These are phyloP conservation scores for Hoplodrina blanda DNA, from an alignment of 2,888 invertebrate species.

Conservation along the genomic window DNA sequence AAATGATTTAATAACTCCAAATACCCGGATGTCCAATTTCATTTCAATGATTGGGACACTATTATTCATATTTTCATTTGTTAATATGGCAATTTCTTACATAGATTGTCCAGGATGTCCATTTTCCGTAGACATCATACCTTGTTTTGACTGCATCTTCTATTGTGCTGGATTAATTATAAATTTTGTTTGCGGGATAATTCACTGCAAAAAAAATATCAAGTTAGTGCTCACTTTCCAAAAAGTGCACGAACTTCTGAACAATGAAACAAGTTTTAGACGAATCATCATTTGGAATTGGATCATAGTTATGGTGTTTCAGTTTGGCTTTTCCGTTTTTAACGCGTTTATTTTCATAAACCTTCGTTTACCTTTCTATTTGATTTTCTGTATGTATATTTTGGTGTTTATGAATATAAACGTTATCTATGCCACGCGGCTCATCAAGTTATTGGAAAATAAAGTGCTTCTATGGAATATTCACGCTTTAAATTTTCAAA, in stretches of 20 bases:
- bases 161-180: conserved; percentile 5
- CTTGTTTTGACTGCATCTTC: conserved; percentile 13
- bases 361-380: background rate
- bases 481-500: conserved; percentile 5
- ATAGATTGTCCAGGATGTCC: fast-evolving
- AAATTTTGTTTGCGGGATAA: conserved; percentile 2
- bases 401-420: conserved; percentile 24
- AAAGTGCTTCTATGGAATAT: conserved; percentile 42
- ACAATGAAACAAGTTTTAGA: background rate
- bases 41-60: conserved; percentile 6
- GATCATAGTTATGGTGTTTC: background rate
- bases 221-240: conserved; percentile 22
- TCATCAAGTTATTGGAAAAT: conserved; percentile 28
- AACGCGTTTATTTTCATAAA: background rate
- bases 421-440: conserved; percentile 26
- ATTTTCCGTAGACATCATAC: background rate
- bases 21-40: background rate
- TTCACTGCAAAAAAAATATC: conserved; percentile 3
- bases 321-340: background rate
- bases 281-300: conserved; percentile 9
- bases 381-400: background rate
- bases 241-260: conserved; percentile 21
- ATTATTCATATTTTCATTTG: background rate
- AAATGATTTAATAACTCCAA: conserved; percentile 10
- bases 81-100: background rate